These are phyloP conservation scores for Drosophila birchii DNA, from an alignment of 2,888 invertebrate genomes.

Conservation along the genomic window DNA sequence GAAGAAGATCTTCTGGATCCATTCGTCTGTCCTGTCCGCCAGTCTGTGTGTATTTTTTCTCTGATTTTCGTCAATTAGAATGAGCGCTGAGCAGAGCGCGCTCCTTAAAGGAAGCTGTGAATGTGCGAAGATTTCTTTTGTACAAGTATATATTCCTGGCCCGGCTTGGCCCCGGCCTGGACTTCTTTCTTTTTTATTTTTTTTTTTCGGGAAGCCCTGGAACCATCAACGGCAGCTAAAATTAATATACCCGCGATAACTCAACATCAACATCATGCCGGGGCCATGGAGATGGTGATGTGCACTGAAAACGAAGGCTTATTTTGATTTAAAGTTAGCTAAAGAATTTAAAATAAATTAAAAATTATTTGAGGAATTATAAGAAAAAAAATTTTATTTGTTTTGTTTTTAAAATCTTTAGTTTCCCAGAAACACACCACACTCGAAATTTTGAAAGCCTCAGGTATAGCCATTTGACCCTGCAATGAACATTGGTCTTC, in stretches of 20 bases:
- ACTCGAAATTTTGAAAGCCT: too few species aligned
- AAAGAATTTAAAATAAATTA: background rate
- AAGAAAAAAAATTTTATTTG: background rate
- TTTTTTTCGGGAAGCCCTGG: slow-evolving; percentile 60
- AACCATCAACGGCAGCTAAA: slow-evolving; percentile 78
- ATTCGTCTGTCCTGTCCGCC: slow-evolving; percentile 2
- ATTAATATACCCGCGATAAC: slow-evolving; percentile 79
- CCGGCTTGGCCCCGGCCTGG: slow-evolving; percentile 2
- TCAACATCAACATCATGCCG: slow-evolving; percentile 65
- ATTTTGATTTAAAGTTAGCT: background rate
- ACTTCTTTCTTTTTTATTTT: slow-evolving; percentile 19
- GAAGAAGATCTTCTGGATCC: slow-evolving; percentile 17
- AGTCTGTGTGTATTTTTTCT: slow-evolving; percentile 54
- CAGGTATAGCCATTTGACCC: too few species aligned
- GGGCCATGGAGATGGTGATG: slow-evolving; percentile 32
- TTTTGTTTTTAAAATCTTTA: too few species aligned
- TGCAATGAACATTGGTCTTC: too few species aligned
- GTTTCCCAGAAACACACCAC: too few species aligned
- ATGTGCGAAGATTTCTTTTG: slow-evolving; percentile 74
- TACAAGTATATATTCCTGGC: slow-evolving; percentile 32
- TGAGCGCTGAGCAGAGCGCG: slow-evolving; percentile 42
- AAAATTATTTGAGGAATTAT: background rate
- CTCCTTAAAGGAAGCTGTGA: slow-evolving; percentile 69
- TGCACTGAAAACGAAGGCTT: background rate
- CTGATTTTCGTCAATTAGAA: slow-evolving; percentile 76